Evolutionary conservation across 64 coral and sea anemone species (phyloP).

Genomic region (Platygyra sinensis): DNA sequence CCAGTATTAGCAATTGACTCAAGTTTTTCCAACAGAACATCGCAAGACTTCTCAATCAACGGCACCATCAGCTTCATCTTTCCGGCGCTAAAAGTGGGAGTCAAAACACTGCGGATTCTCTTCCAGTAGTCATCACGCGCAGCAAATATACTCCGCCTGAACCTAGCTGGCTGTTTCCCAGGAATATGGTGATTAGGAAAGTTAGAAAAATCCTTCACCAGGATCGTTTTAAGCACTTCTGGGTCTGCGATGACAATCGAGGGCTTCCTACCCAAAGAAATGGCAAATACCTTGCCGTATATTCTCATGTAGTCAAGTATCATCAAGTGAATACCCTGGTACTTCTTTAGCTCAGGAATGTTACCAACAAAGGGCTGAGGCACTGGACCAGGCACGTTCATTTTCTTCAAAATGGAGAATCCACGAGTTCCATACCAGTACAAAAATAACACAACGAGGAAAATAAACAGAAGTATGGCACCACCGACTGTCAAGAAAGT

Average conservation of each 20-base stretch:
- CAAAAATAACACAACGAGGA: neutral
- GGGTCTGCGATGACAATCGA: slow-evolving; percentile 46
- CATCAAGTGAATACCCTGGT: slow-evolving; percentile 27
- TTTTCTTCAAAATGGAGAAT: slow-evolving; percentile 26
- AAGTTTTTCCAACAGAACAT: slow-evolving; percentile 56
- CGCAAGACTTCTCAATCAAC: slow-evolving; percentile 43
- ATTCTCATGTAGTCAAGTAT: slow-evolving; percentile 24
- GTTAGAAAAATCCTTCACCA: slow-evolving; percentile 62
- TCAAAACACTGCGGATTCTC: slow-evolving; percentile 56
- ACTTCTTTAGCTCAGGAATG: slow-evolving; percentile 43
- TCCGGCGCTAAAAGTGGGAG: slow-evolving; percentile 65
- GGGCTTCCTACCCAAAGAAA: slow-evolving; percentile 9
- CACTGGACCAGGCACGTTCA: slow-evolving; percentile 57
- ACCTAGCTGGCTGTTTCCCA: neutral
- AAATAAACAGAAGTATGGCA: neutral
- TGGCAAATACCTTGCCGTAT: slow-evolving; percentile 54
- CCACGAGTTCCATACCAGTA: slow-evolving; percentile 44
- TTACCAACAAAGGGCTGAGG: slow-evolving; percentile 62
- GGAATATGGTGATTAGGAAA: slow-evolving; percentile 38
- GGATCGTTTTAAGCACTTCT: slow-evolving; percentile 56
- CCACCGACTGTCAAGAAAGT: neutral
- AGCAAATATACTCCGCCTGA: neutral
- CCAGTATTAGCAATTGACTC: slow-evolving; percentile 55
- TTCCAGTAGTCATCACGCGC: slow-evolving; percentile 66
- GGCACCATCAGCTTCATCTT: slow-evolving; percentile 63